Evolutionary conservation across 2,797 vertebrate genomes (phyloP).

Genomic region (Columba guinea): DNA sequence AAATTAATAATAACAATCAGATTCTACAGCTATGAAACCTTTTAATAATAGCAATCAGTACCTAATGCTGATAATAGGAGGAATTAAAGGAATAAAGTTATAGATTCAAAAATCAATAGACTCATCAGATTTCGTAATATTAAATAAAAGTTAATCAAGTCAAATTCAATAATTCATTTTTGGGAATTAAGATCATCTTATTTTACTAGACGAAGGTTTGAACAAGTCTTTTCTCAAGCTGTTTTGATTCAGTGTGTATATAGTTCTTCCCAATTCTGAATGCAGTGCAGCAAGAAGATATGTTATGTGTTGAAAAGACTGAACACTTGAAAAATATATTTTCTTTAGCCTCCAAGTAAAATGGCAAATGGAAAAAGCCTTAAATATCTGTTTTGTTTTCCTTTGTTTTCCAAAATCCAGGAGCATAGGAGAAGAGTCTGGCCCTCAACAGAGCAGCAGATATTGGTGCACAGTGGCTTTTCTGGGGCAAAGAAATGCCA

Average conservation of each 20-base stretch:
- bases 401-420: background rate
- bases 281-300: background rate
- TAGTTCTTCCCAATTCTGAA: background rate
- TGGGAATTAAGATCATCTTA: background rate
- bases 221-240: background rate
- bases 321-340: background rate
- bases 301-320: background rate
- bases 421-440: background rate
- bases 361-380: background rate
- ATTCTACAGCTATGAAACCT: background rate
- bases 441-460: too few relatives aligned
- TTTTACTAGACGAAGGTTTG: background rate
- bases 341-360: background rate
- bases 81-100: background rate
- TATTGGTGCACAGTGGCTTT: too few relatives aligned
- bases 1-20: background rate
- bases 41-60: background rate
- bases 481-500: too few relatives aligned
- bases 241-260: background rate
- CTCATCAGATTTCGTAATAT: background rate
- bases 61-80: background rate
- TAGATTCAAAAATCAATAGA: slow-evolving; percentile 4
- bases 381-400: background rate
- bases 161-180: slow-evolving; percentile 1
- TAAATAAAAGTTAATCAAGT: slow-evolving; percentile 37